Evolutionary conservation across 2,113 vertebrate genomes (phyloP).

Genomic region (Nothobranchius kuhntae): DNA sequence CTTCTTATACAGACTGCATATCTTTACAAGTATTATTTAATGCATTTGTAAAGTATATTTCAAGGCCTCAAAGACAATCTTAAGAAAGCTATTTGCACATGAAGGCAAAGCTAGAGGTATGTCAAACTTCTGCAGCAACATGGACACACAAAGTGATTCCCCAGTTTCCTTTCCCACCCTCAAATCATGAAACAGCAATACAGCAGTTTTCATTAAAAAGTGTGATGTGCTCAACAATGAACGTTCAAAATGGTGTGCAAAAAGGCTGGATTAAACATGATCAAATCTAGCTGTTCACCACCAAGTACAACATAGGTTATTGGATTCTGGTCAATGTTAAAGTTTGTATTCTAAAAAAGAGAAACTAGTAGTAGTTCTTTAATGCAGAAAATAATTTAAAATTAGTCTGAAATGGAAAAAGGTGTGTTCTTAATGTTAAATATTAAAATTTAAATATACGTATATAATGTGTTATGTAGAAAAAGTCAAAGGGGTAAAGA

Average conservation of each 20-base stretch:
- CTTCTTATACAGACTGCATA: slow-evolving; percentile 33
- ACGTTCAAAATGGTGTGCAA: slow-evolving; percentile 29
- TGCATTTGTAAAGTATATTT: slow-evolving; percentile 42
- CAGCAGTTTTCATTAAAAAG: slow-evolving; percentile 33
- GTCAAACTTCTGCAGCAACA: slow-evolving; percentile 42
- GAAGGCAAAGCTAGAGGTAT: slow-evolving; percentile 57
- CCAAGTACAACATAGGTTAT: slow-evolving; percentile 21
- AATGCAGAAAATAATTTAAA: slow-evolving; percentile 28
- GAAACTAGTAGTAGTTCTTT: slow-evolving; percentile 15
- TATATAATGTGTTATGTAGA: not conserved
- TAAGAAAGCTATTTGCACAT: slow-evolving; percentile 36
- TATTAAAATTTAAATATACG: slow-evolving; percentile 12
- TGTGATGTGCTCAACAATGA: slow-evolving; percentile 30
- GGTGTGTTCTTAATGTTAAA: slow-evolving; percentile 32
- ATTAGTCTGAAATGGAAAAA: slow-evolving; percentile 18
- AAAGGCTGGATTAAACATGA: slow-evolving; percentile 24
- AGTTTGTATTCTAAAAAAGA: slow-evolving; percentile 41
- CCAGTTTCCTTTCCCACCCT: slow-evolving; percentile 22
- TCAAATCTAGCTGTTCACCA: slow-evolving; percentile 17
- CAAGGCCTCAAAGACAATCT: slow-evolving; percentile 59
- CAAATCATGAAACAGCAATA: slow-evolving; percentile 46
- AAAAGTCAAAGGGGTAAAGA: not conserved
- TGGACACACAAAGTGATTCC: slow-evolving; percentile 14
- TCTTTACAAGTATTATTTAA: slow-evolving; percentile 36
- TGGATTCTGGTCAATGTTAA: slow-evolving; percentile 9